Base-by-base conservation (phyloP, 2,797 vertebrate species). In the Chelidonichthys spinosus region DNA sequence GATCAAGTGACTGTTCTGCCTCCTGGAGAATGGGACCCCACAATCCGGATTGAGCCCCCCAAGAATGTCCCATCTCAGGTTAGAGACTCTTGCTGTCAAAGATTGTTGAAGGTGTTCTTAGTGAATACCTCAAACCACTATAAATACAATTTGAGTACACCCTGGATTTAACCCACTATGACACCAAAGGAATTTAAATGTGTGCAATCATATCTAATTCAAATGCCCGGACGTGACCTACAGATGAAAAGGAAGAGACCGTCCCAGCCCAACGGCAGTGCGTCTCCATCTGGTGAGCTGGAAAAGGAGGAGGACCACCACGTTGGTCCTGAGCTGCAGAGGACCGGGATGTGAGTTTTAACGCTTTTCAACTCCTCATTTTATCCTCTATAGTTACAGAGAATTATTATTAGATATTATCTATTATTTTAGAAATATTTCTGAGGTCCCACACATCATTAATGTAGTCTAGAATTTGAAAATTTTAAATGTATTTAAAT, bases 61-160 rank as follows among this genome's bases (percentile, higher is more conserved):
- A 98, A 99, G 94, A 97, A 95, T 61, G 97, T 99, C 85, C 97
- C 97, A 56, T 98, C 97, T 78, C 97, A 99, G 96, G 97, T 98
- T 79, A 92, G 86, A 52, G 2, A 6, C 18, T 58, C 32, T 39
- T 25, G 52, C n/a, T 17, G 10, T 32, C 37, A 42, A 14, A 56
- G 14, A n/a, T 47, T 61, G 4, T 49, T 7, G 42, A 6, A 3
- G 8, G 2, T 42, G 8, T 43, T 15, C 15, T 42, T 32, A 13
- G 3, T 59, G 11, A 78, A 55, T 36, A 55, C 18, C 36, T 14
- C 25, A 33, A 13, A 10, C 5, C 25, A 11, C 36, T 49, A 60
- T 73, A 58, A 35, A 55, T 36, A 63, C 73, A 55, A 17, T 70
- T 37, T 76, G 36, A 53, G 74, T 62, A 44, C 72, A 83, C 76